A percentile compares a stretch with the other conserved stretches of the same genome.
phyloP scores from a whole-genome alignment of 92 coral and sea anemone genomes.

The Plumapathes pennacea region DNA sequence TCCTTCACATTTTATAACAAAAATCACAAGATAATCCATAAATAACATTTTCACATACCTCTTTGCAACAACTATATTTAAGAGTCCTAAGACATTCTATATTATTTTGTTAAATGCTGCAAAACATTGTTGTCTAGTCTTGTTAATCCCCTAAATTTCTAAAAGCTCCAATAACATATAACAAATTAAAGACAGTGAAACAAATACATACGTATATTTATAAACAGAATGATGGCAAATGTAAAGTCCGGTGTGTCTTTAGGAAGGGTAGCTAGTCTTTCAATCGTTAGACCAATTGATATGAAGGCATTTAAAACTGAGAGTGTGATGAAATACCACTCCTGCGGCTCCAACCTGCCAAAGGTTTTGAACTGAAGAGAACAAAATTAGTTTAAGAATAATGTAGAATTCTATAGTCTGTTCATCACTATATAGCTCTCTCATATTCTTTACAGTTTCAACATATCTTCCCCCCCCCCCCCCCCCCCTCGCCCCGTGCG shows the following conservation, averaged over 20 bases:
- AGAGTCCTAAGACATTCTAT: too few relatives aligned
- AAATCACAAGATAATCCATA: neutral
- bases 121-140: too few relatives aligned
- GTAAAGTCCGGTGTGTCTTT: conserved; percentile 60
- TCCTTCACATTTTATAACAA: neutral
- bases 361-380: conserved; percentile 71
- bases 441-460: too few relatives aligned
- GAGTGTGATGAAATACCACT: conserved; percentile 69
- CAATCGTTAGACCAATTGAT: conserved; percentile 71
- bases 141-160: too few relatives aligned
- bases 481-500: too few relatives aligned
- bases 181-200: neutral
- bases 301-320: conserved; percentile 60
- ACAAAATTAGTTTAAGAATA: neutral
- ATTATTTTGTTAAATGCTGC: too few relatives aligned
- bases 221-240: conserved; percentile 80
- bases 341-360: conserved; percentile 75
- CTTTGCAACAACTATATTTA: too few relatives aligned
- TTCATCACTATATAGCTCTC: neutral
- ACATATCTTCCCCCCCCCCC: too few relatives aligned
- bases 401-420: neutral
- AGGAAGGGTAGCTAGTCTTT: conserved; percentile 24
- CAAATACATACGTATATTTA: conserved; percentile 70
- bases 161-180: too few relatives aligned
- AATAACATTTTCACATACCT: neutral